These are phyloP conservation scores for Rhinella marina DNA, from an alignment of 2,797 vertebrate species.

Conservation along the genomic window DNA sequence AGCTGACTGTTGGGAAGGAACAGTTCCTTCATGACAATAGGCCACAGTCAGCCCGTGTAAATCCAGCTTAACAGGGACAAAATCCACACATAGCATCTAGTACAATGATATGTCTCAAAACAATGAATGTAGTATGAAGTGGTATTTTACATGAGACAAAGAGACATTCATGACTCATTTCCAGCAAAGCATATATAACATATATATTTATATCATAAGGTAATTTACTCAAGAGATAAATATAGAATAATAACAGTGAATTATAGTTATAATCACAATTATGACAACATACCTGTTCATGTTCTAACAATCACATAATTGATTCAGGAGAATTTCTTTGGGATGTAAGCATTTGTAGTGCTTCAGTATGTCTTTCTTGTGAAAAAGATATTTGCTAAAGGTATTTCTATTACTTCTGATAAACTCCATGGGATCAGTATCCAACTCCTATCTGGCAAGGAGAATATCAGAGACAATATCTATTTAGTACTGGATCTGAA, in stretches of 20 bases:
- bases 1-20: no score
- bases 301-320: neutral
- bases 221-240: neutral
- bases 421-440: no score
- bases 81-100: neutral
- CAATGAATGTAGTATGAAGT: neutral
- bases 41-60: no score
- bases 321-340: neutral
- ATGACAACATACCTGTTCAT: neutral
- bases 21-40: no score
- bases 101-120: neutral
- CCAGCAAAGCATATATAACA: neutral
- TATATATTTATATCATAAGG: constrained; percentile 2
- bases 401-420: no score
- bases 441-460: no score
- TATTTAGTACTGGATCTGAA: no score
- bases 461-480: no score
- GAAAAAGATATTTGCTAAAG: no score
- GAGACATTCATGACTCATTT: constrained; percentile 11
- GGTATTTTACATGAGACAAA: constrained; percentile 15
- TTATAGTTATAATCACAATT: neutral
- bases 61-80: no score
- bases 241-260: neutral
- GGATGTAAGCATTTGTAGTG: neutral
- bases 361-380: no score